phyloP scores from a whole-genome alignment of 2,797 vertebrate species.

The Trichosurus vulpecula region DNA sequence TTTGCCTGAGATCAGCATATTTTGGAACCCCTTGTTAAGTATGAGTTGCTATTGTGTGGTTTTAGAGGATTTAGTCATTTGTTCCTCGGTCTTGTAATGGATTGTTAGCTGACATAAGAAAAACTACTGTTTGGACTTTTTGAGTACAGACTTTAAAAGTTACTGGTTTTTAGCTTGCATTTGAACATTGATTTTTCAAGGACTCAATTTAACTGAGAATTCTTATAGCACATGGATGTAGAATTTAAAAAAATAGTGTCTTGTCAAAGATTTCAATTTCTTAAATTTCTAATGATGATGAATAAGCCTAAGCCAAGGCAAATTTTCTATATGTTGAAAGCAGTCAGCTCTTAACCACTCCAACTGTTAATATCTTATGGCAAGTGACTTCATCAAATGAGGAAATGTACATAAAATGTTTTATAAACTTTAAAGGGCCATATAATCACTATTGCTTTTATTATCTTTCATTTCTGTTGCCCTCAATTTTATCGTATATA shows the following conservation, averaged over 20 bases:
- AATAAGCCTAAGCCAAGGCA: neutral
- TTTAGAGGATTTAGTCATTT: slow-evolving; percentile 43
- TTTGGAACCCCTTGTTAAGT: slow-evolving; percentile 29
- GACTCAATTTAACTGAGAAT: neutral
- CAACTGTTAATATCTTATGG: neutral
- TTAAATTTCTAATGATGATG: neutral
- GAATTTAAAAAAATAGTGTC: neutral
- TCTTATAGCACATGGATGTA: neutral
- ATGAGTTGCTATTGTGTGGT: slow-evolving; percentile 18
- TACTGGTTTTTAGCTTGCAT: slow-evolving; percentile 16
- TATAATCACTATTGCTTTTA: neutral
- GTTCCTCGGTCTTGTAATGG: slow-evolving; percentile 37
- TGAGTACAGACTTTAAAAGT: neutral
- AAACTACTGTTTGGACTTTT: slow-evolving; percentile 12
- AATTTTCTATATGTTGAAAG: neutral
- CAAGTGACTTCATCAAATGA: neutral
- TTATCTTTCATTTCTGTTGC: neutral
- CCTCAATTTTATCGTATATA: neutral
- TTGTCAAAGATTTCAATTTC: neutral
- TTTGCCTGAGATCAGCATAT: neutral
- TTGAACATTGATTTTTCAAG: neutral
- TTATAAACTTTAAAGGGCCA: neutral
- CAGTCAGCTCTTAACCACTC: neutral
- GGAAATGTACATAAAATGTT: neutral
- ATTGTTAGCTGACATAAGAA: slow-evolving; percentile 24